A percentile compares a stretch with the other conserved stretches of the same genome.
phyloP scores from a whole-genome alignment of 2,113 vertebrate species.

The Ardeotis arabs region DNA sequence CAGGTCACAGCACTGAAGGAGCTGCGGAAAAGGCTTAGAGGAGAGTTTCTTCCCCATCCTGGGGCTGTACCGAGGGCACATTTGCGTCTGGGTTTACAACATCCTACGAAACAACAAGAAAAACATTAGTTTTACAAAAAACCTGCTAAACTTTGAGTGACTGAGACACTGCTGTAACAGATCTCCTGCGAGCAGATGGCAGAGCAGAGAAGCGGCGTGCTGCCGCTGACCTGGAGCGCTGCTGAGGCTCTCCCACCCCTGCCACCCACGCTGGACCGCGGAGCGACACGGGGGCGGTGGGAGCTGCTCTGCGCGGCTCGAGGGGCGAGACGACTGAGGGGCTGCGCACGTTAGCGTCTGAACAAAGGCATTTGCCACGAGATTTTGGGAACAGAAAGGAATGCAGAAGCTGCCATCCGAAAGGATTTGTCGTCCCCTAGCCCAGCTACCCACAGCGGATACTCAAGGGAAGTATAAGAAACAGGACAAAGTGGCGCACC shows the following conservation, averaged over 20 bases:
- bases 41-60: not conserved
- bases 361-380: not conserved
- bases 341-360: fast-evolving
- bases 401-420: not conserved
- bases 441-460: not conserved
- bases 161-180: not conserved
- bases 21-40: not conserved
- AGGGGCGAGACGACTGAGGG: fast-evolving
- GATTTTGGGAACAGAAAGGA: not conserved
- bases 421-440: not conserved
- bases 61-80: not conserved
- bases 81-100: not conserved
- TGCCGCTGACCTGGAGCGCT: not conserved
- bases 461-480: not conserved
- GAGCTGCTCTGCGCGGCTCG: fast-evolving
- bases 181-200: not conserved
- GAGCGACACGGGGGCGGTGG: fast-evolving
- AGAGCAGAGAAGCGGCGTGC: not conserved
- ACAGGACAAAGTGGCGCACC: fast-evolving
- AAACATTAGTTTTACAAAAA: not conserved
- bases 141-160: not conserved
- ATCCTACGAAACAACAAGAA: not conserved
- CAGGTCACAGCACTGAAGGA: not conserved
- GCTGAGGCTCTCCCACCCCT: not conserved
- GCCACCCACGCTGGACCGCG: not conserved